Percentiles rank a stretch among this genome's conserved stretches.
phyloP scores from a whole-genome alignment of 1,140 invertebrate species.

The Bombus sibiricus region DNA sequence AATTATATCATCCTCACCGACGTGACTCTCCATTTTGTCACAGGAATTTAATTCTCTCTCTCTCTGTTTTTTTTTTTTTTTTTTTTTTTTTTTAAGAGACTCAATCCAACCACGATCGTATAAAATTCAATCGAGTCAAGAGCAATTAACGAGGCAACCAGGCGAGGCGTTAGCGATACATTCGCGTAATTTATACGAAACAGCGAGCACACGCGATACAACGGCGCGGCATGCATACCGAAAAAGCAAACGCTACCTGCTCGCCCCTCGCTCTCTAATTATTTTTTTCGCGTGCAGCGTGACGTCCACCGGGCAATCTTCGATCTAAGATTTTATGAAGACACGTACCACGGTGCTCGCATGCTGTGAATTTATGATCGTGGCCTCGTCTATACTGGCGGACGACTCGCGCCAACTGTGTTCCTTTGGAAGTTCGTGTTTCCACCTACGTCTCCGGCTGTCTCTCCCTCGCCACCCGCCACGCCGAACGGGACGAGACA shows the following conservation, averaged over 20 bases:
- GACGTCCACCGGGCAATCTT: conserved; percentile 56
- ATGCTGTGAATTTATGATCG: conserved; percentile 70
- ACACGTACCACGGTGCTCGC: conserved; percentile 60
- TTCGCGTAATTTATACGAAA: conserved; percentile 57
- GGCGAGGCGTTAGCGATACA: conserved; percentile 16
- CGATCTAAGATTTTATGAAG: conserved; percentile 71
- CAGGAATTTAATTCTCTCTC: not conserved
- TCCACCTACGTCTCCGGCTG: conserved; percentile 61
- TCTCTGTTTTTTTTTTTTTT: not conserved
- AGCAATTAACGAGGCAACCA: conserved; percentile 35
- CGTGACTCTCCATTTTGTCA: not conserved
- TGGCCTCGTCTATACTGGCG: conserved; percentile 48
- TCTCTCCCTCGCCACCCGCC: conserved; percentile 33
- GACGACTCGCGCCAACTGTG: conserved; percentile 34
- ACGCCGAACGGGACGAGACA: conserved; percentile 45
- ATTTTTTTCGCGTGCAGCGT: conserved; percentile 60
- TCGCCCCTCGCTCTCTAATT: conserved; percentile 44
- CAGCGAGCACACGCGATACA: conserved; percentile 28
- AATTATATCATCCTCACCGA: not conserved
- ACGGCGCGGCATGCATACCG: conserved; percentile 28
- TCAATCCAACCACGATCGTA: not conserved
- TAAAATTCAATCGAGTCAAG: conserved; percentile 28
- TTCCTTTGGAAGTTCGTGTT: conserved; percentile 64
- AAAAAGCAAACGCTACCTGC: not conserved
- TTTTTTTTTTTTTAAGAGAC: conserved; percentile 2